Conservation (phyloP, 2,888 invertebrate genomes). For the Tinea pellionella region DNA sequence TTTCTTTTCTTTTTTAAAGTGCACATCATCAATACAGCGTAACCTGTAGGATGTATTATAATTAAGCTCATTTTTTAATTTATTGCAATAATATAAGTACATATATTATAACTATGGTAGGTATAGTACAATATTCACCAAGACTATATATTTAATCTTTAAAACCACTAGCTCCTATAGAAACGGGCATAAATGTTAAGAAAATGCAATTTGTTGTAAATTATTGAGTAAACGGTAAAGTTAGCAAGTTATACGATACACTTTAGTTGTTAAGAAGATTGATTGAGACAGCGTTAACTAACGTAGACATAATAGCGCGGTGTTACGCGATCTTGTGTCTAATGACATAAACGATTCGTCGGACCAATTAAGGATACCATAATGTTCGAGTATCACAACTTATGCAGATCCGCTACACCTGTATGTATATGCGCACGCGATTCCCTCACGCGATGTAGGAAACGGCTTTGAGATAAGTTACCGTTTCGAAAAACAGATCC, state of each 20-base stretch:
- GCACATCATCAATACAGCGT: no score
- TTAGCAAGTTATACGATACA: not conserved
- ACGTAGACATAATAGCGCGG: not conserved
- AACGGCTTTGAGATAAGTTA: constrained; percentile 23
- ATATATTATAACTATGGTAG: no score
- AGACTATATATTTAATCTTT: no score
- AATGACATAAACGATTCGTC: constrained; percentile 42
- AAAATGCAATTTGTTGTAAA: not conserved
- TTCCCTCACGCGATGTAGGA: constrained; percentile 24
- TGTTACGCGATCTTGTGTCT: constrained; percentile 26
- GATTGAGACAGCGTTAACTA: not conserved
- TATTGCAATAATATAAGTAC: no score
- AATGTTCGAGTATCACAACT: constrained; percentile 35
- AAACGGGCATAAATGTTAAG: not conserved
- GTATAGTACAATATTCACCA: no score
- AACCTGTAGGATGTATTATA: no score
- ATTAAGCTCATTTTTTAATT: no score
- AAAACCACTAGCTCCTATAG: no score
- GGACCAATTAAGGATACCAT: constrained; percentile 31
- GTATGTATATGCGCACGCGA: constrained; percentile 33
- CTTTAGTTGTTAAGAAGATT: not conserved
- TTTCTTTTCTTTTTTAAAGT: no score
- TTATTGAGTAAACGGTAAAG: not conserved
- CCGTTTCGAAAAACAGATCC: constrained; percentile 26
- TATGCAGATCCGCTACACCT: constrained; percentile 28